Evolutionary conservation across 2,888 invertebrate species (phyloP).

Genomic region (Ephialtes manifestator): DNA sequence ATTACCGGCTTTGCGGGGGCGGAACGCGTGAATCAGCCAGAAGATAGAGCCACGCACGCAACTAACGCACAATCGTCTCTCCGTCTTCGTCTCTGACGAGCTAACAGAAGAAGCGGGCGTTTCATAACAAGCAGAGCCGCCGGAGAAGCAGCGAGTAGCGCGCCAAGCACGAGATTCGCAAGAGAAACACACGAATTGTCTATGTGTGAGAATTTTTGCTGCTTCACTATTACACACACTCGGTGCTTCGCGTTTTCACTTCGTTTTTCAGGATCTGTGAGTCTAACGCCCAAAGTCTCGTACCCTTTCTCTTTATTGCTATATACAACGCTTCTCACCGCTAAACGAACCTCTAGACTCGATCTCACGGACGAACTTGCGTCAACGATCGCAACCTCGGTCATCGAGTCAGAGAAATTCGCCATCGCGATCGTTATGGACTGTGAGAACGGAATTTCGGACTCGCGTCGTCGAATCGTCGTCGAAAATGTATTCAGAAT

Average conservation of each 20-base stretch:
- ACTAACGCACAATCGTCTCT: constrained; percentile 59
- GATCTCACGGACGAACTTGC: constrained; percentile 65
- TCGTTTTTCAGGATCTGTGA: constrained; percentile 33
- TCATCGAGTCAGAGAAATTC: constrained; percentile 53
- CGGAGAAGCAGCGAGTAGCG: constrained; percentile 22
- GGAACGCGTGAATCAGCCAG: constrained; percentile 74
- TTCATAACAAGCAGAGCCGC: constrained; percentile 54
- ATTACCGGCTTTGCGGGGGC: constrained; percentile 79
- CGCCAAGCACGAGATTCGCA: constrained; percentile 17
- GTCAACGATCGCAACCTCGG: constrained; percentile 67
- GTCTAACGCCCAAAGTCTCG: constrained; percentile 46
- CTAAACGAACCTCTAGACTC: constrained; percentile 49
- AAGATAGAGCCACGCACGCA: constrained; percentile 81
- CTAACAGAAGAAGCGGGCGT: constrained; percentile 48
- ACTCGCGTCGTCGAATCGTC: not conserved
- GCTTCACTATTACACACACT: constrained; percentile 21
- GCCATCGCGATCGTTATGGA: constrained; percentile 35
- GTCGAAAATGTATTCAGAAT: no score
- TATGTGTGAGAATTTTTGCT: constrained; percentile 2
- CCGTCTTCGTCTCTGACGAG: constrained; percentile 11
- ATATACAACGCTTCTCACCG: constrained; percentile 33
- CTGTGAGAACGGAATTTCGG: constrained; percentile 65
- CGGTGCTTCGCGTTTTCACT: constrained; percentile 24
- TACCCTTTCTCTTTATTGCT: constrained; percentile 63
- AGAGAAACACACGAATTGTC: constrained; percentile 3